Evolutionary conservation across 2,113 vertebrate species (phyloP).

Genomic region (Vidua chalybeata): DNA sequence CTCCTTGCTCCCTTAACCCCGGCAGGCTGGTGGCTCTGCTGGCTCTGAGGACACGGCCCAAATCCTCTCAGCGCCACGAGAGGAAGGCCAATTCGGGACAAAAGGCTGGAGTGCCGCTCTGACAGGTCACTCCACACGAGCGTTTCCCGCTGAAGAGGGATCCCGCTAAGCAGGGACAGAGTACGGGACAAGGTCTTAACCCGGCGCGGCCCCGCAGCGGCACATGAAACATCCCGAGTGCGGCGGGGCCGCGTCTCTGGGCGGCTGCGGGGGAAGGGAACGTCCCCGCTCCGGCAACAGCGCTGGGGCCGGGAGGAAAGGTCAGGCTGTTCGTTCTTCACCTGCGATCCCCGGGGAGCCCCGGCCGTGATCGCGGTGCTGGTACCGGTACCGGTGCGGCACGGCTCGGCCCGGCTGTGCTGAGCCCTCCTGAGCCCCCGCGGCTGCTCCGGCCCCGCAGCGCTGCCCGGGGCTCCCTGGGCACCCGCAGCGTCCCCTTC

Average conservation of each 20-base stretch:
- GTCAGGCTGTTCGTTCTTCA: neutral
- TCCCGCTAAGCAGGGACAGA: slow-evolving; percentile 30
- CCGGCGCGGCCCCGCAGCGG: neutral
- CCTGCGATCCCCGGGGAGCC: neutral
- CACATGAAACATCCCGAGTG: slow-evolving; percentile 11
- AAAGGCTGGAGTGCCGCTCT: slow-evolving; percentile 69
- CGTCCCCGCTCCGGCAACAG: neutral
- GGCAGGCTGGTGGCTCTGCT: neutral
- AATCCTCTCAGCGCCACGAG: slow-evolving; percentile 44
- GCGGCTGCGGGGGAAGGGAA: neutral
- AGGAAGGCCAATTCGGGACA: slow-evolving; percentile 65
- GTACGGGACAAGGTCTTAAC: slow-evolving; percentile 43
- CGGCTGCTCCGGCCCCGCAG: neutral
- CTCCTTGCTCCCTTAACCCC: neutral
- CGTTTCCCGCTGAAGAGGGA: slow-evolving; percentile 18
- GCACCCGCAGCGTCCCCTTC: too few species aligned
- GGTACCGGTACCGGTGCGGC: neutral
- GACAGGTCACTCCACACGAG: slow-evolving; percentile 67
- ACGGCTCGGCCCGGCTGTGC: neutral
- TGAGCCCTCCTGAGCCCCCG: neutral
- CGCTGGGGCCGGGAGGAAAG: neutral
- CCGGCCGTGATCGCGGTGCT: neutral
- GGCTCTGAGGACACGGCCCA: neutral
- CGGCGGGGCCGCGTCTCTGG: neutral
- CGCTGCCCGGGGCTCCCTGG: too few species aligned